Percentiles rank a stretch among this genome's conserved stretches.
These are phyloP conservation scores for Anguilla japonica DNA, from an alignment of 2,113 vertebrate species.

Conservation along the genomic window DNA sequence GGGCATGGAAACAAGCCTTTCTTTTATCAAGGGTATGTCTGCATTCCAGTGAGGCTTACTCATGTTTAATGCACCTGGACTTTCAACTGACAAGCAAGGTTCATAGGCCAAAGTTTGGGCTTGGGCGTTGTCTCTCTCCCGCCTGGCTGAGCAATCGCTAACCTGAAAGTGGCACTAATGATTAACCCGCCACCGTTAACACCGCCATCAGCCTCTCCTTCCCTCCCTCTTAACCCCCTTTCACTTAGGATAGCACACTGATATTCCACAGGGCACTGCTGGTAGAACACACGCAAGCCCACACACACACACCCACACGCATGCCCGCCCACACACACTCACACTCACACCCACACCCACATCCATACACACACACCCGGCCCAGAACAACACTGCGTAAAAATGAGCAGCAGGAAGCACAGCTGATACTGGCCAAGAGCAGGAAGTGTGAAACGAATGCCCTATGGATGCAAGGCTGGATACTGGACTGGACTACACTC, in stretches of 20 bases:
- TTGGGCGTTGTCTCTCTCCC: neutral
- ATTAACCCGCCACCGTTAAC: neutral
- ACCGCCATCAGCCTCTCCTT: neutral
- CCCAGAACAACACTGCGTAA: neutral
- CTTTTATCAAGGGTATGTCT: constrained; percentile 27
- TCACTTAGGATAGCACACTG: neutral
- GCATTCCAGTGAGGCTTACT: constrained; percentile 45
- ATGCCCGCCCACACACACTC: no score
- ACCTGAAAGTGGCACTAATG: constrained; percentile 11
- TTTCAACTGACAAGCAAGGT: constrained; percentile 35
- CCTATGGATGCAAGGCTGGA: neutral
- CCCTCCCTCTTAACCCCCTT: neutral
- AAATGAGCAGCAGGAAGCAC: neutral
- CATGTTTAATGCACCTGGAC: constrained; percentile 26
- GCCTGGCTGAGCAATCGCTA: neutral
- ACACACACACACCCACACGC: no score
- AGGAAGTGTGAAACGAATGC: neutral
- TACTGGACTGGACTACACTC: neutral
- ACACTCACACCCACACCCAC: neutral
- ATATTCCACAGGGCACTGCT: neutral
- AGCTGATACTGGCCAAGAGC: neutral
- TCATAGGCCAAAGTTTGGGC: constrained; percentile 38
- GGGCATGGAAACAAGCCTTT: constrained; percentile 18
- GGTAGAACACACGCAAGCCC: neutral
- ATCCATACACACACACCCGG: no score